Conservation (phyloP, 2,888 invertebrate species). For the Mythimna lalbum region DNA sequence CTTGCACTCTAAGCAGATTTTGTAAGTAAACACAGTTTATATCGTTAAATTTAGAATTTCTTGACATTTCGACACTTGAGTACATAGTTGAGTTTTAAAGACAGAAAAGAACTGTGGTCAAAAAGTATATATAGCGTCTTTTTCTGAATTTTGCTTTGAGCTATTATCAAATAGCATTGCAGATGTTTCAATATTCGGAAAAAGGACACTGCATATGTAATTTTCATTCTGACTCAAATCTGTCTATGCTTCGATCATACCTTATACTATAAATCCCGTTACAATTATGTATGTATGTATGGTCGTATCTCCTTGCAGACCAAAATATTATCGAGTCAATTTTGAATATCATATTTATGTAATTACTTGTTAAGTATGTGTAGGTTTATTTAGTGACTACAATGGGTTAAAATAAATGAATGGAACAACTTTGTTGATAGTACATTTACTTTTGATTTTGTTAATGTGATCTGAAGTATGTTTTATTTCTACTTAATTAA, state of each 20-base stretch:
- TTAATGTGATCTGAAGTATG: constrained; percentile 89
- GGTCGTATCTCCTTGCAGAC: constrained; percentile 82
- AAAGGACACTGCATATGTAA: constrained; percentile 14
- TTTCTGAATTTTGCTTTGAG: constrained; percentile 53
- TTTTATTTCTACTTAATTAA: constrained; percentile 71
- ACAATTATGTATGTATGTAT: constrained; percentile 61
- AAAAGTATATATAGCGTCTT: constrained; percentile 14
- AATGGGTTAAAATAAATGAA: constrained; percentile 73
- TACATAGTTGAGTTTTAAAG: constrained; percentile 43
- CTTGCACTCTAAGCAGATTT: constrained; percentile 88
- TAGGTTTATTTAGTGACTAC: constrained; percentile 81
- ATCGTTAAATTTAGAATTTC: constrained; percentile 71
- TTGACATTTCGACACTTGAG: constrained; percentile 58
- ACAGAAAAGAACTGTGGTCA: constrained; percentile 13
- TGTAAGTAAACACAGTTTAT: constrained; percentile 81
- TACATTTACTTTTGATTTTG: constrained; percentile 81
- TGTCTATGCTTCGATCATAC: constrained; percentile 62
- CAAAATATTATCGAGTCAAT: constrained; percentile 87
- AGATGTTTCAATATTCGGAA: constrained; percentile 39
- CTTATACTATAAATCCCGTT: constrained; percentile 60
- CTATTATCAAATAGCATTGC: constrained; percentile 45
- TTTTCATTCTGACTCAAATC: constrained; percentile 34
- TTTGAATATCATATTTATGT: constrained; percentile 82
- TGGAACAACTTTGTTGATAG: constrained; percentile 80
- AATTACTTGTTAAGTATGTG: constrained; percentile 83